phyloP scores from a whole-genome alignment of 2,888 invertebrate genomes.

The Caenorhabditis becei region DNA sequence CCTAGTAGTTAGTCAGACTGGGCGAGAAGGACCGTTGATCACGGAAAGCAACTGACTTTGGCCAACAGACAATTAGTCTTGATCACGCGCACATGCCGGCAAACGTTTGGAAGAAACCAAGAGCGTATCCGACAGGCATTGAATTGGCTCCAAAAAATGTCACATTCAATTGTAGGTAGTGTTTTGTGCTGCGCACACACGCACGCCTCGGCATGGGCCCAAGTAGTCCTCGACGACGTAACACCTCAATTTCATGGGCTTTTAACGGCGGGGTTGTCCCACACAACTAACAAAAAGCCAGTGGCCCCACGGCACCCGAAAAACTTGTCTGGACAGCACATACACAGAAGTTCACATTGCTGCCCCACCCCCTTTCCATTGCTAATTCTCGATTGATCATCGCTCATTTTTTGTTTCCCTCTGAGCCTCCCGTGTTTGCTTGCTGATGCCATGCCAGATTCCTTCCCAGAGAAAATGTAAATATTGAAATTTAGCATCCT shows the following conservation, averaged over 20 bases:
- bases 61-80: constrained; percentile 53
- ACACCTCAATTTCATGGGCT: constrained; percentile 66
- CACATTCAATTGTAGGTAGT: constrained; percentile 67
- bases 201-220: constrained; percentile 25
- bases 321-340: constrained; percentile 31
- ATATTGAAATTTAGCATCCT: constrained; percentile 55
- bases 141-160: constrained; percentile 64
- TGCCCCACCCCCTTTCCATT: neutral
- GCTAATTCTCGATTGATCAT: constrained; percentile 28
- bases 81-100: constrained; percentile 54
- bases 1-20: constrained; percentile 25
- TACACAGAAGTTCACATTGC: constrained; percentile 22
- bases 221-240: constrained; percentile 60
- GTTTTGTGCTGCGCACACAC: constrained; percentile 45
- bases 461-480: constrained; percentile 39
- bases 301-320: constrained; percentile 29
- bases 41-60: constrained; percentile 47
- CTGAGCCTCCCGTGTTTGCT: constrained; percentile 23
- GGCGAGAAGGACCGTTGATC: constrained; percentile 57
- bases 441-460: constrained; percentile 36
- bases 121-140: constrained; percentile 57
- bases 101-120: constrained; percentile 58
- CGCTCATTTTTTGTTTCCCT: constrained; percentile 32
- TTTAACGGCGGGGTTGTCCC: constrained; percentile 56
- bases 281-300: constrained; percentile 52